Conservation (phyloP, 2,113 vertebrate species). For the Ciconia stormi region DNA sequence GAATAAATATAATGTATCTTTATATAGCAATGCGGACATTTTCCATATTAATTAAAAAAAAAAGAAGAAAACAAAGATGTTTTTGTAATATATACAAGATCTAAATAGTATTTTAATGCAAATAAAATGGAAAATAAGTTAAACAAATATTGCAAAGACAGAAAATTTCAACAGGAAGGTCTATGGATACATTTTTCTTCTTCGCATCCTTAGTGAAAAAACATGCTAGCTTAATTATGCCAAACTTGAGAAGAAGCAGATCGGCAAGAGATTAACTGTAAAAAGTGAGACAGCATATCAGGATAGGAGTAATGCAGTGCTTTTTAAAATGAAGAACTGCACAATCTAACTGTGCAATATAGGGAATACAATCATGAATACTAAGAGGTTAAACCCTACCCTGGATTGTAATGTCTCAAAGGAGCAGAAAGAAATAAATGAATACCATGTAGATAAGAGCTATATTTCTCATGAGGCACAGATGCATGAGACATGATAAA, state of each 20-base stretch:
- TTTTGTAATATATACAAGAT: background rate
- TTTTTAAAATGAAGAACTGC: background rate
- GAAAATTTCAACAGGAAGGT: background rate
- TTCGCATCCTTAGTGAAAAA: background rate
- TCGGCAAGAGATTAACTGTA: background rate
- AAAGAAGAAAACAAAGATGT: rapidly evolving
- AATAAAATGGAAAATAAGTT: background rate
- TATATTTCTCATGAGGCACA: background rate
- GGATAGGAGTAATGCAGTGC: background rate
- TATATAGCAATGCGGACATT: background rate
- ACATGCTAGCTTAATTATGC: background rate
- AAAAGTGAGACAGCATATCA: background rate
- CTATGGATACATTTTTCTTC: background rate
- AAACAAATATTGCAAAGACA: background rate
- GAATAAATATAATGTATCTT: background rate
- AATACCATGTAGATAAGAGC: background rate
- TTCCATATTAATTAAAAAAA: background rate
- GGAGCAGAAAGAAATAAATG: background rate
- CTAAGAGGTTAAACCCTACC: background rate
- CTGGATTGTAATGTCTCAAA: background rate
- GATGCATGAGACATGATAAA: background rate
- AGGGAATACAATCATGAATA: background rate
- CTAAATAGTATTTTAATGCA: background rate
- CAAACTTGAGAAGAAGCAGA: background rate
- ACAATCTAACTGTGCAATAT: background rate